A percentile compares a stretch with the other conserved stretches of the same genome.
phyloP scores from a whole-genome alignment of 2,888 invertebrate genomes.

The Nymphalis c-album region DNA sequence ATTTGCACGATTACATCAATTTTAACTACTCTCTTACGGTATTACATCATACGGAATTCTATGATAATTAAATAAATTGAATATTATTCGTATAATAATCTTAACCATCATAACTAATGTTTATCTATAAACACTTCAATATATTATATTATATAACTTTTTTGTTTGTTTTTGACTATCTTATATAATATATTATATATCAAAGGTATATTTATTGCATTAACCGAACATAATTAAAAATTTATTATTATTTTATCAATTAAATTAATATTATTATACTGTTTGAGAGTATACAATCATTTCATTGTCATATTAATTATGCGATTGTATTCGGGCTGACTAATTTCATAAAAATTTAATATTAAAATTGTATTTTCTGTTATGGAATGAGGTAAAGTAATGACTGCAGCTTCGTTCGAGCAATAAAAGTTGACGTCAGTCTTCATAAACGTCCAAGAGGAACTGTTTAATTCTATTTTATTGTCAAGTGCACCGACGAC shows the following conservation, averaged over 20 bases:
- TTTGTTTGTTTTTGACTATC: no score
- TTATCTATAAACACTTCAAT: no score
- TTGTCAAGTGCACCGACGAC: conserved; percentile 50
- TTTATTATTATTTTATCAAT: not conserved
- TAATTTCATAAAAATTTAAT: not conserved
- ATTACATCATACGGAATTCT: no score
- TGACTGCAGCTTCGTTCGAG: conserved; percentile 29
- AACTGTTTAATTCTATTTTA: conserved; percentile 61
- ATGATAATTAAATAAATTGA: no score
- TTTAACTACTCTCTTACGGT: no score
- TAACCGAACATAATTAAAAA: not conserved
- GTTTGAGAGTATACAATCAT: conserved; percentile 7
- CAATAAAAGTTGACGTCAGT: conserved; percentile 55
- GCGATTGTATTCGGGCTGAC: not conserved
- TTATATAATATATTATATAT: no score
- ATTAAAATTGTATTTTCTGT: conserved; percentile 13
- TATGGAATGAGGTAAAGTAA: conserved; percentile 11
- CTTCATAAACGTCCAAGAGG: conserved; percentile 50
- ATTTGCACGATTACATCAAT: no score
- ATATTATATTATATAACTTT: no score
- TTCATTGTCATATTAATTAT: not conserved
- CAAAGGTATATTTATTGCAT: no score
- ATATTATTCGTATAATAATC: no score
- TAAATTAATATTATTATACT: conserved; percentile 5
- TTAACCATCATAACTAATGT: no score